A percentile compares a stretch with the other conserved stretches of the same genome.
Evolutionary conservation across 2,797 vertebrate species (phyloP).

Genomic region (Mycteria americana): DNA sequence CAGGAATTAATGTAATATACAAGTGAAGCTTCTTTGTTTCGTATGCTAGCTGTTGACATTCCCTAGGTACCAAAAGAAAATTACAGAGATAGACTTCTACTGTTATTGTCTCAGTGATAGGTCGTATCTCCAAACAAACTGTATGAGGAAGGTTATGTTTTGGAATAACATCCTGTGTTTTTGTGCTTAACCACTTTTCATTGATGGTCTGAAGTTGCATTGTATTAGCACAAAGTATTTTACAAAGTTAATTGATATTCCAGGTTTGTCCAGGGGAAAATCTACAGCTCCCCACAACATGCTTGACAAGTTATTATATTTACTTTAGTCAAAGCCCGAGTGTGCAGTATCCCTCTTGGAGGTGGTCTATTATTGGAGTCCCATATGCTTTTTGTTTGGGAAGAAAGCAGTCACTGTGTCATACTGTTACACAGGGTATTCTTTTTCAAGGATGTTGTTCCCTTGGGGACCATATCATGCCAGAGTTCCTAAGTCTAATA

Average conservation of each 20-base stretch:
- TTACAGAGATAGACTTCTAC: slow-evolving; percentile 58
- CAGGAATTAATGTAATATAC: slow-evolving; percentile 41
- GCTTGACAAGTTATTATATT: slow-evolving; percentile 92
- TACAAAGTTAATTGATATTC: slow-evolving; percentile 96
- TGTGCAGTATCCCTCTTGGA: slow-evolving; percentile 84
- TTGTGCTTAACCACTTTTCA: slow-evolving; percentile 86
- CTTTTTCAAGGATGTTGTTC: slow-evolving; percentile 98
- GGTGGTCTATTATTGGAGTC: slow-evolving; percentile 83
- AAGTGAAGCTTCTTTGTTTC: slow-evolving; percentile 57
- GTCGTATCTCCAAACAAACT: slow-evolving; percentile 89
- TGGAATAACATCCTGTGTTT: slow-evolving; percentile 93
- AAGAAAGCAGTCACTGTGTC: slow-evolving; percentile 95
- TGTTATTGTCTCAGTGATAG: slow-evolving; percentile 81
- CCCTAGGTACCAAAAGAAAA: slow-evolving; percentile 66
- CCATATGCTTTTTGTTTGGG: slow-evolving; percentile 93
- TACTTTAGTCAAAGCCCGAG: slow-evolving; percentile 86
- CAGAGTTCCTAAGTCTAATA: slow-evolving; percentile 94
- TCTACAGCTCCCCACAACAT: slow-evolving; percentile 90
- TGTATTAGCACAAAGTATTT: slow-evolving; percentile 79
- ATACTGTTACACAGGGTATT: slow-evolving; percentile 97
- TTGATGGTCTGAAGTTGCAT: slow-evolving; percentile 84
- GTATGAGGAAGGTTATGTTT: slow-evolving; percentile 91
- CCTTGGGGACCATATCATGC: slow-evolving; percentile 94
- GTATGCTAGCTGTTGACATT: slow-evolving; percentile 53
- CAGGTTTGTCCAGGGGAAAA: slow-evolving; percentile 92